Conservation (phyloP, 1,140 invertebrate species). For the Amphibalanus amphitrite region DNA sequence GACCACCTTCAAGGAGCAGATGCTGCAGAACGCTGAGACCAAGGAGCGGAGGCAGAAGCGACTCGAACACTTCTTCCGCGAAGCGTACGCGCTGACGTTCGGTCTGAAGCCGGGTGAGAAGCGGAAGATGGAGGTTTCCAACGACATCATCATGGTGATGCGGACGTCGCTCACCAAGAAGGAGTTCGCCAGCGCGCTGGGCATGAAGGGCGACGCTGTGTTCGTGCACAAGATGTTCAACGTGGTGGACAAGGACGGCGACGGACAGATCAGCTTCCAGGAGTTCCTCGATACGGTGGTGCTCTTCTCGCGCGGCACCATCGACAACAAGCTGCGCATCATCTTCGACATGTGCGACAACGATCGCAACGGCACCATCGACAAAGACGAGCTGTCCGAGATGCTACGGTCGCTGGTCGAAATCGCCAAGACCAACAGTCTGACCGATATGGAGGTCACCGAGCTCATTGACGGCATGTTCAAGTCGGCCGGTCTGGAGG, state of each 20-base stretch:
- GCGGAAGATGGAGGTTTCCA: constrained; percentile 43
- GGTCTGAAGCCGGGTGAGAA: constrained; percentile 49
- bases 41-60: constrained; percentile 83
- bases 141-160: constrained; percentile 80
- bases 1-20: constrained; percentile 52
- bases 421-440: constrained; percentile 68
- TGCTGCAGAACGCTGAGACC: constrained; percentile 86
- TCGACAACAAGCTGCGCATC: constrained; percentile 88
- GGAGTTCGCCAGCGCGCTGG: constrained; percentile 92
- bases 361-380: constrained; percentile 84
- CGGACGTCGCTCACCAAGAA: constrained; percentile 77
- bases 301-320: constrained; percentile 72
- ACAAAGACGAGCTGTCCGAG: constrained; percentile 82
- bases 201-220: constrained; percentile 87
- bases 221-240: constrained; percentile 99
- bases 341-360: constrained; percentile 99
- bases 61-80: constrained; percentile 94
- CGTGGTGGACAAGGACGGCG: constrained; percentile 89
- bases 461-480: constrained; percentile 92
- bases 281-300: constrained; percentile 95
- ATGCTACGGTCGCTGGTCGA: constrained; percentile 87
- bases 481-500: constrained; percentile 70
- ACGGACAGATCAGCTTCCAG: constrained; percentile 90
- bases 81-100: constrained; percentile 90
- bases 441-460: constrained; percentile 49